Conservation (phyloP, 1,140 invertebrate species). For the Rhysida immarginata region DNA sequence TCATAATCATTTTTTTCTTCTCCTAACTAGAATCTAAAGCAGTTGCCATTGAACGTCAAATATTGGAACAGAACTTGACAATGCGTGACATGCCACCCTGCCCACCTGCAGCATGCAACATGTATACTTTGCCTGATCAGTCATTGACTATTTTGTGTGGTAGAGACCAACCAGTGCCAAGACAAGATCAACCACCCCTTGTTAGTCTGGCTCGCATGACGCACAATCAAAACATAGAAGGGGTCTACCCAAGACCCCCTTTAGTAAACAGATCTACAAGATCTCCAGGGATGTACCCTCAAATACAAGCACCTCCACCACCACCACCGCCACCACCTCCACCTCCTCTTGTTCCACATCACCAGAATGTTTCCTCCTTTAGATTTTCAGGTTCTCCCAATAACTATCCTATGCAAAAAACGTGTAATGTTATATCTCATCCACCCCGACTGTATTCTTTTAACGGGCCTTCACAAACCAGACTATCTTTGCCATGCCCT, state of each 20-base stretch:
- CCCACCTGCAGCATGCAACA: not conserved
- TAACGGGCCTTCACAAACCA: too few species aligned
- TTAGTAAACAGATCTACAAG: not conserved
- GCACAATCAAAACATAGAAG: not conserved
- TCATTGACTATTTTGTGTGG: not conserved
- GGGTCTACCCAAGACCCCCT: not conserved
- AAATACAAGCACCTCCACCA: not conserved
- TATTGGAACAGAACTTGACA: not conserved
- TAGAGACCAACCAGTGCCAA: not conserved
- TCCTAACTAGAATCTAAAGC: slow-evolving; percentile 1
- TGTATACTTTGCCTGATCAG: not conserved
- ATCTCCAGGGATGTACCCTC: not conserved
- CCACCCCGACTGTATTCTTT: too few species aligned
- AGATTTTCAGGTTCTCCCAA: too few species aligned
- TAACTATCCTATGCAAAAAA: too few species aligned
- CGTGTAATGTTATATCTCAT: too few species aligned
- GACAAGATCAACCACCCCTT: not conserved
- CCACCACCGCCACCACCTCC: not conserved
- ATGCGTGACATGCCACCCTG: not conserved
- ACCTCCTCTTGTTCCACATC: too few species aligned
- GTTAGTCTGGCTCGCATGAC: slow-evolving; percentile 2
- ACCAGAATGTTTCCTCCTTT: too few species aligned
- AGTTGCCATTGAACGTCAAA: not conserved
- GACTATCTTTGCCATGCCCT: not conserved
- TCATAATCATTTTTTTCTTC: not conserved